Base-by-base conservation (phyloP, 1,140 invertebrate species). In the Muscidifurax raptorellus region DNA sequence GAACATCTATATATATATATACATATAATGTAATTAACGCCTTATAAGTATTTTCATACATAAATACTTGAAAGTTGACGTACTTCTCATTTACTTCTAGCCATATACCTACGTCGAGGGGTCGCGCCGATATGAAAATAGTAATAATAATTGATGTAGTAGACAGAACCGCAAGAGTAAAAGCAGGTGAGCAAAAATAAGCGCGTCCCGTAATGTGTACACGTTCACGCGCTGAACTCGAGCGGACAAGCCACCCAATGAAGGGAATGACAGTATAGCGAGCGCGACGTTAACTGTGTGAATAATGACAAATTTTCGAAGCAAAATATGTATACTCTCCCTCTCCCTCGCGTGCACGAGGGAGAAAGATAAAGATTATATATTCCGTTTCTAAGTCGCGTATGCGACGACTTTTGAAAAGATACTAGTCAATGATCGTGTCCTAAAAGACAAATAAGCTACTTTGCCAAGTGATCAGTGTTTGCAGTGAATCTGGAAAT, bases 41-140 rank as follows among this genome's bases (percentile, higher is more conserved):
- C 9, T 40, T 32, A 25, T 28, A 22, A 18, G 74, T 82, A 82
- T 82, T 44, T 75, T 82, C 75, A 28, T 75, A 82, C 18, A 75
- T 64, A 82, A 75, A 82, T 30, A 72, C 7, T 52, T 52, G 25
- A 72, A 72, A 30, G 27, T 32, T 52, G 30, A 59, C 40, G 25
- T 72, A 32, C n/a, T 80, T 71, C 28, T 72, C 52, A 59, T 81
- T 72, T 22, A 59, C 40, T 10, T 80, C 40, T 27, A 36, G 67
- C 36, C 32, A 79, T 32, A 32, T 64, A 18, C 25, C 52, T 59
- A 77, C 18, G 75, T 77, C 44, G 25, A 77, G 30, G 44, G 27
- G 5, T 77, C 44, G 44, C 52, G 52, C 44, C 15, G 10, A 47
- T 13, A 47, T 10, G 4, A 47, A 40, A 47, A 47, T 47, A 47